These are phyloP conservation scores for Halcyon malimbica DNA, from an alignment of 2,113 vertebrate species.

Conservation along the genomic window DNA sequence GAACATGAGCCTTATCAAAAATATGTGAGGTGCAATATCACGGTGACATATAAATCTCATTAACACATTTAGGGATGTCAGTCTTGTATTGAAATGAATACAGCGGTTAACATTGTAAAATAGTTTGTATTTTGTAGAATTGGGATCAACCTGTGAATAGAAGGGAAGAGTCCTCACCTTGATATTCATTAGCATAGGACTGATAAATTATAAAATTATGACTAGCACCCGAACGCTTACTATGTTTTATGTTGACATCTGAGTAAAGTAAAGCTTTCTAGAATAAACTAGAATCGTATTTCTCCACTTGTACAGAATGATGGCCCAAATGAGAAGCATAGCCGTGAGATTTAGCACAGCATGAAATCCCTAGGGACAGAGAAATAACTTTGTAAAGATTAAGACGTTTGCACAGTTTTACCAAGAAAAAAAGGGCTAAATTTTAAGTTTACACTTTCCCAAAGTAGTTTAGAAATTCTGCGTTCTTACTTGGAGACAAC, in stretches of 20 bases:
- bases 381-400: conserved; percentile 41
- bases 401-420: neutral
- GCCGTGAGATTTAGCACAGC: conserved; percentile 46
- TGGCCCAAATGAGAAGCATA: conserved; percentile 38
- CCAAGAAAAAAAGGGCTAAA: neutral
- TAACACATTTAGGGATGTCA: neutral
- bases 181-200: neutral
- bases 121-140: neutral
- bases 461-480: neutral
- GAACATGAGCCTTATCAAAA: neutral
- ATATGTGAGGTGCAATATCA: neutral
- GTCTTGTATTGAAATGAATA: neutral
- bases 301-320: conserved; percentile 32
- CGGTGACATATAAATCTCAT: neutral
- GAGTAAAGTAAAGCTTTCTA: conserved; percentile 52
- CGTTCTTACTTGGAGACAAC: neutral
- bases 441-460: neutral
- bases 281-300: conserved; percentile 45
- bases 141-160: neutral
- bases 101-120: neutral
- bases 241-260: conserved; percentile 54
- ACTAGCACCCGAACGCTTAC: conserved; percentile 41
- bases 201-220: conserved; percentile 37
- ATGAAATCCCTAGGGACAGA: neutral
- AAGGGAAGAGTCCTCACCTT: neutral